phyloP scores from a whole-genome alignment of 2,113 vertebrate species.

The Arenaria interpres region DNA sequence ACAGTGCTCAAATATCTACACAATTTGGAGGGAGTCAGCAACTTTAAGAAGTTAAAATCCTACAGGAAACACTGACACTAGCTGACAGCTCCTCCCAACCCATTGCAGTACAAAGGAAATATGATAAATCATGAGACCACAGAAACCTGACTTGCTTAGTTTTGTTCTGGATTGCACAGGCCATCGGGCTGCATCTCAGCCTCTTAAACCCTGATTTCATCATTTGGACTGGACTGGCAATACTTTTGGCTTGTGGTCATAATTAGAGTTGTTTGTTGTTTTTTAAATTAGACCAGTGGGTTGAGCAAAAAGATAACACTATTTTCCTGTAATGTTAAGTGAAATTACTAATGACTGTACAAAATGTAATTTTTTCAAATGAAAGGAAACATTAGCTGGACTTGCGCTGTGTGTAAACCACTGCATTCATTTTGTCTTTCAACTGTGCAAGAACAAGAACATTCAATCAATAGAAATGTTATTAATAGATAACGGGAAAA shows the following conservation, averaged over 20 bases:
- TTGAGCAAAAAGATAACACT: neutral
- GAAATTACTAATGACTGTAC: neutral
- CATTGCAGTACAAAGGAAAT: neutral
- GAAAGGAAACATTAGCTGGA: neutral
- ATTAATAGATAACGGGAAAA: constrained; percentile 18
- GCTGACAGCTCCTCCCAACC: neutral
- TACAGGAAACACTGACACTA: neutral
- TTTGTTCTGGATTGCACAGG: neutral
- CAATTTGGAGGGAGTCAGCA: neutral
- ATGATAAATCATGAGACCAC: neutral
- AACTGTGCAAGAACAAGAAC: neutral
- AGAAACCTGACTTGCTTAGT: neutral
- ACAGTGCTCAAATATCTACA: neutral
- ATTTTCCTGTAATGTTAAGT: neutral
- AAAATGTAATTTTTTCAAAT: neutral
- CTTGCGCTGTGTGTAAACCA: neutral
- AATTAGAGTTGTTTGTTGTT: no score
- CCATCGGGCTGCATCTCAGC: neutral
- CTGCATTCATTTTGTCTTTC: neutral
- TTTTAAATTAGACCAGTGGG: neutral
- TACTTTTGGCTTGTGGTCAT: neutral
- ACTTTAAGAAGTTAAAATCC: neutral
- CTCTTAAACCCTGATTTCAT: neutral
- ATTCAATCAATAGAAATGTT: neutral
- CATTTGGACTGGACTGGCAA: neutral